A percentile compares a stretch with the other conserved stretches of the same genome.
These are phyloP conservation scores for Buceros bicornis DNA, from an alignment of 2,797 vertebrate genomes.

Conservation along the genomic window DNA sequence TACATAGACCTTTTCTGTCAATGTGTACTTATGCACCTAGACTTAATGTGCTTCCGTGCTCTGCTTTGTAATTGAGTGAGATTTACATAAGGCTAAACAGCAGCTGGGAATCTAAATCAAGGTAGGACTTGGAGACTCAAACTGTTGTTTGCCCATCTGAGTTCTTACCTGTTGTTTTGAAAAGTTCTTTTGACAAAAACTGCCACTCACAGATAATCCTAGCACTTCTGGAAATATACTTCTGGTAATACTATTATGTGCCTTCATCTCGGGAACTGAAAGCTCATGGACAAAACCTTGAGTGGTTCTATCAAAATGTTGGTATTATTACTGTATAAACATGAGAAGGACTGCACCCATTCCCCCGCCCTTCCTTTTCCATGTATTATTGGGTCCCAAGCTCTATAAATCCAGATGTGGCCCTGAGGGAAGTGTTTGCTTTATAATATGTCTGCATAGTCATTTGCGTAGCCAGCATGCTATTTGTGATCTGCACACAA, in stretches of 20 bases:
- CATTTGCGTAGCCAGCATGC: background rate
- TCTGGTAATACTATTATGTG: background rate
- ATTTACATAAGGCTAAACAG: background rate
- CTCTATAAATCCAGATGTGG: constrained; percentile 35
- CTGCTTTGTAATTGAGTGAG: background rate
- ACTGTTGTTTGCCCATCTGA: background rate
- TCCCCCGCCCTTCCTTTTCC: constrained; percentile 1
- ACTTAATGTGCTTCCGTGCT: background rate
- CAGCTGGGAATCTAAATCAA: background rate
- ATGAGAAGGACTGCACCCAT: background rate
- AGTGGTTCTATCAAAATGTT: background rate
- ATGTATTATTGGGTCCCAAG: background rate
- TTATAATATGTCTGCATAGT: background rate
- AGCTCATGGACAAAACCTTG: background rate
- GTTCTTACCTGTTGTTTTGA: background rate
- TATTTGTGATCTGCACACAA: fast-evolving
- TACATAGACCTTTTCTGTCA: background rate
- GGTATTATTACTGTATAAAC: background rate
- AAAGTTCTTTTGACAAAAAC: background rate
- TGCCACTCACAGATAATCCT: background rate
- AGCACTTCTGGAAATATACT: background rate
- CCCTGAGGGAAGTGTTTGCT: background rate
- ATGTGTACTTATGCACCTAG: background rate
- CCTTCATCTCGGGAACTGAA: background rate
- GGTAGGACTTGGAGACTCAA: background rate